Conservation (phyloP, 2,797 vertebrate species). For the Pelodytes ibericus region DNA sequence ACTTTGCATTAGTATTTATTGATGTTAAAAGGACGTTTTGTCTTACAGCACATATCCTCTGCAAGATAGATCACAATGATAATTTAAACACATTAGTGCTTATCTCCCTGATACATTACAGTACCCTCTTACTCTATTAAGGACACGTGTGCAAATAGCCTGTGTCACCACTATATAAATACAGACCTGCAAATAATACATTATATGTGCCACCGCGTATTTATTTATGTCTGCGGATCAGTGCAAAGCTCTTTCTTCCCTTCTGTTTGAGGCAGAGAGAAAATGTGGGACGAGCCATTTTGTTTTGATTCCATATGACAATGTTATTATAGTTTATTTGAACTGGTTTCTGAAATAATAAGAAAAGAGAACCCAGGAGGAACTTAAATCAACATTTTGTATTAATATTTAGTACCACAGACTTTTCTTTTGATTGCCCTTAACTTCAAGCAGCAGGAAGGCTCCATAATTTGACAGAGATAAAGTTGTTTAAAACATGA, state of each 20-base stretch:
- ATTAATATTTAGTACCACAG: constrained; percentile 61
- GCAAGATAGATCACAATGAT: constrained; percentile 32
- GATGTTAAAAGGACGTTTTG: constrained; percentile 5
- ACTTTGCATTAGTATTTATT: neutral
- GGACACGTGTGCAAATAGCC: constrained; percentile 50
- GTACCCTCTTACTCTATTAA: constrained; percentile 48
- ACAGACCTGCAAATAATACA: constrained; percentile 53
- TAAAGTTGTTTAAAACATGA: constrained; percentile 72
- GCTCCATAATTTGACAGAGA: constrained; percentile 65
- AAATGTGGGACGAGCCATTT: constrained; percentile 48
- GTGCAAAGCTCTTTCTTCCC: constrained; percentile 40
- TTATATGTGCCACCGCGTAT: constrained; percentile 50
- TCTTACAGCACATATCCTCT: constrained; percentile 15
- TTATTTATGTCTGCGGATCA: constrained; percentile 56
- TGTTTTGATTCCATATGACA: constrained; percentile 54
- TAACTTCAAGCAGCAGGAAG: constrained; percentile 59
- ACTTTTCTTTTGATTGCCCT: constrained; percentile 54
- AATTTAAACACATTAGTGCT: constrained; percentile 42
- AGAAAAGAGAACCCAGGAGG: constrained; percentile 54
- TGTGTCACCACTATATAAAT: constrained; percentile 56
- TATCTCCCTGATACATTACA: constrained; percentile 52
- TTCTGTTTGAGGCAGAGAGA: constrained; percentile 33
- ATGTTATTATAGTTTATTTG: constrained; percentile 53
- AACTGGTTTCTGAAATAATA: constrained; percentile 47
- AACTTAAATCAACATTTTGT: constrained; percentile 58